Base-by-base conservation (phyloP, 2,797 vertebrate genomes). In the Nannoperca obscura region DNA sequence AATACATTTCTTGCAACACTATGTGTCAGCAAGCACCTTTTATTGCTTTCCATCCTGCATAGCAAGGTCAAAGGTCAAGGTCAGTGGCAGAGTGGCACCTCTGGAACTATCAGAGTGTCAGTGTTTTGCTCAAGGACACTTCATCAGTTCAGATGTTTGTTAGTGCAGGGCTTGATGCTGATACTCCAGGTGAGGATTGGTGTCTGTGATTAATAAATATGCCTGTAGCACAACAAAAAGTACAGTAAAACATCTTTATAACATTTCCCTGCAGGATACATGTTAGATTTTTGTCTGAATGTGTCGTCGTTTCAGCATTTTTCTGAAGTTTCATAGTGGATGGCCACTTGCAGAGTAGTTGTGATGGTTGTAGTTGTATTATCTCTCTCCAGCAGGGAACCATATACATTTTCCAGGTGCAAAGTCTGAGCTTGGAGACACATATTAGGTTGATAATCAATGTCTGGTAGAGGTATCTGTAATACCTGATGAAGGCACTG, bases 1-100 rank as follows among this genome's bases (percentile, higher is more conserved):
- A 19, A 50, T 36, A 2, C 4, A 32, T 40, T 22, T 46, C 7
- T 22, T 53, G 17, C 20, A 36, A 4, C 20, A 44, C n/a, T 6
- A 9, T 1, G 15, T 40, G 20, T 0, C 1, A 24, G 20, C 32
- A 8, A 58, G 7, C 4, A 27, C 4, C 5, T 22, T 19, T 46
- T 36, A 36, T 36, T 44, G 7, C 15, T 78, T 44, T 44, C 2
- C 1, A 17, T 59, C 22, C 3, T 58, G 3, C 7, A 75, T 15
- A 32, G 50, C 44, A 77, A 85, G 75, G 69, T 77, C 44, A 83
- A 38, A 71, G 69, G 77, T 83, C 55, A 80, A 87, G 68, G 75
- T 83, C 76, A 72, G 14, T 4, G 0, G 8, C 12, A 53, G 12
- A 49, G 14, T 3, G 24, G 13, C 12, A 19, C n/a, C 55, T 22